Percentiles rank a stretch among this genome's conserved stretches.
Evolutionary conservation across 2,888 invertebrate genomes (phyloP).

Genomic region (Sphaeridia pumilis): DNA sequence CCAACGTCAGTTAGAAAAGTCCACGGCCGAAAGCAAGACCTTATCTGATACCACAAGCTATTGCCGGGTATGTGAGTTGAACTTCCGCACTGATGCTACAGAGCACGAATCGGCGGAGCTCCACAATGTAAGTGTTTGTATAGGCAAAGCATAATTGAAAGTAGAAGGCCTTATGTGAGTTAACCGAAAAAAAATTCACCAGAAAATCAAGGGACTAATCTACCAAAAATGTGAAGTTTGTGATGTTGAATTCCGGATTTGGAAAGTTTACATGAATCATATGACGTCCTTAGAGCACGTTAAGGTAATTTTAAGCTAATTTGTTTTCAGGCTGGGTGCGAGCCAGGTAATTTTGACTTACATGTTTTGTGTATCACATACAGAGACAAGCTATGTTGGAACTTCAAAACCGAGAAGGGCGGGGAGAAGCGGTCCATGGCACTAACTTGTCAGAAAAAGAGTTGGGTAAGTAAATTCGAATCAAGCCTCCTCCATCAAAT

Average conservation of each 20-base stretch:
- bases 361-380: background rate
- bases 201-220: constrained; percentile 34
- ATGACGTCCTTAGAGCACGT: constrained; percentile 35
- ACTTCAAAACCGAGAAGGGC: constrained; percentile 27
- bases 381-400: constrained; percentile 33
- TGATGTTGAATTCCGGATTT: constrained; percentile 34
- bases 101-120: constrained; percentile 34
- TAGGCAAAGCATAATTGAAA: background rate
- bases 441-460: constrained; percentile 34
- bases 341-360: background rate
- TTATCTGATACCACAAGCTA: constrained; percentile 34
- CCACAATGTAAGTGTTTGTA: constrained; percentile 28
- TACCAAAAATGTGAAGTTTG: constrained; percentile 34
- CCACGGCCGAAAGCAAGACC: constrained; percentile 25
- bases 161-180: background rate
- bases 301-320: constrained; percentile 21
- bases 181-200: background rate
- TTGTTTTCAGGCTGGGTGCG: background rate
- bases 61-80: constrained; percentile 35
- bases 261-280: constrained; percentile 35
- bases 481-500: background rate
- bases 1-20: constrained; percentile 33
- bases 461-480: constrained; percentile 21
- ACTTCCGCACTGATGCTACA: constrained; percentile 35
- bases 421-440: constrained; percentile 31